Conservation (phyloP, 2,888 invertebrate genomes). For the Mythimna vitellina region DNA sequence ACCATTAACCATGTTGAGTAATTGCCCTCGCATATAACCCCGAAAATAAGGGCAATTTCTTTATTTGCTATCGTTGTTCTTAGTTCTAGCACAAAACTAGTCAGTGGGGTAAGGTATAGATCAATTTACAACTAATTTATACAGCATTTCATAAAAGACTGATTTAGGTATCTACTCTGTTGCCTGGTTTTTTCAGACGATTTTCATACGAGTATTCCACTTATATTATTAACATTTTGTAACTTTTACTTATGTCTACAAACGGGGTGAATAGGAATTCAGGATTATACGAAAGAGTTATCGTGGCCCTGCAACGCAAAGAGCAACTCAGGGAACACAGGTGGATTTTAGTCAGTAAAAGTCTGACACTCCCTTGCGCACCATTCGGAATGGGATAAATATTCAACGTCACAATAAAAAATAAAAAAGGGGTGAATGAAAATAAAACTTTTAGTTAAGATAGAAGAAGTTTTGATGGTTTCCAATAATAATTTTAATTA, state of each 20-base stretch:
- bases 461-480: no score
- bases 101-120: conserved; percentile 21
- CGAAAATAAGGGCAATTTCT: conserved; percentile 23
- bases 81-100: conserved; percentile 29
- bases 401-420: no score
- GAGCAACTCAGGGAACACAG: no score
- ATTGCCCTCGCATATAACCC: conserved; percentile 35
- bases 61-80: conserved; percentile 26
- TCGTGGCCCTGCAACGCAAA: no score
- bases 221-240: conserved; percentile 6
- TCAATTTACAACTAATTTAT: conserved; percentile 30
- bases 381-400: no score
- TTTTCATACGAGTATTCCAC: conserved; percentile 22
- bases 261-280: no score
- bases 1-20: conserved; percentile 37
- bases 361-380: no score
- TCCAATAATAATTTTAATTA: no score
- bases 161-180: conserved; percentile 50
- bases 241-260: not conserved
- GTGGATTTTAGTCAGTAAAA: no score
- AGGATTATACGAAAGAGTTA: no score
- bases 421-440: no score
- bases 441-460: no score
- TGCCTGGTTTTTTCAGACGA: conserved; percentile 26
- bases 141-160: conserved; percentile 55